phyloP scores from a whole-genome alignment of 2,113 vertebrate species.

The Galbula dea region DNA sequence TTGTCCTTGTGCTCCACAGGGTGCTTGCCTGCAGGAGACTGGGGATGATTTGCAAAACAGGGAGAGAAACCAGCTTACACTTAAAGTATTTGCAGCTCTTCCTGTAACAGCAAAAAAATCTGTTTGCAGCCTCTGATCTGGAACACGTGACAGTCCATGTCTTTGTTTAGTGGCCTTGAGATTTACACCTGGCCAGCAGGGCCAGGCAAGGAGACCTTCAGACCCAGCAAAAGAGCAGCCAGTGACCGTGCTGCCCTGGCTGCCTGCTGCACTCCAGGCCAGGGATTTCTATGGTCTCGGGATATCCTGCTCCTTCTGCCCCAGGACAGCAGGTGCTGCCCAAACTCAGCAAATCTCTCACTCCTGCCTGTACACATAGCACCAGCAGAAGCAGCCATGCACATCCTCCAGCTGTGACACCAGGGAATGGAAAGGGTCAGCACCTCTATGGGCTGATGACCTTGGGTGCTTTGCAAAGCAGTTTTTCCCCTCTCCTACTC shows the following conservation, averaged over 20 bases:
- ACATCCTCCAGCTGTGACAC: background rate
- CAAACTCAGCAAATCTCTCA: background rate
- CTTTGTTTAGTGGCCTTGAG: conserved; percentile 8
- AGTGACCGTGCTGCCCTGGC: background rate
- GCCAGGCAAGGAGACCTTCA: background rate
- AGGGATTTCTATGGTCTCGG: background rate
- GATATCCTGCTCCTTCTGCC: background rate
- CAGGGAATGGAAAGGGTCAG: background rate
- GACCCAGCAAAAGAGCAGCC: background rate
- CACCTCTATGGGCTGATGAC: background rate
- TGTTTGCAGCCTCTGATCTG: background rate
- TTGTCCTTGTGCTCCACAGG: background rate
- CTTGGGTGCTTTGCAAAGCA: conserved; percentile 12
- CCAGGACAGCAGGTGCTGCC: conserved; percentile 6
- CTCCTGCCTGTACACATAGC: background rate
- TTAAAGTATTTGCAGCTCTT: background rate
- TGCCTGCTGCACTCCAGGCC: background rate
- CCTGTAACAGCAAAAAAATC: conserved; percentile 7
- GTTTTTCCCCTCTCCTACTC: background rate
- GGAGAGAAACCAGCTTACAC: background rate
- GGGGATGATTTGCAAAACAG: background rate
- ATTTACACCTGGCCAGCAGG: background rate
- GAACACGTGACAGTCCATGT: background rate
- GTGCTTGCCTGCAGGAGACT: background rate
- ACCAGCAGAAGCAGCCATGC: background rate